Base-by-base conservation (phyloP, 2,797 vertebrate species). In the Loris lydekkerianus region DNA sequence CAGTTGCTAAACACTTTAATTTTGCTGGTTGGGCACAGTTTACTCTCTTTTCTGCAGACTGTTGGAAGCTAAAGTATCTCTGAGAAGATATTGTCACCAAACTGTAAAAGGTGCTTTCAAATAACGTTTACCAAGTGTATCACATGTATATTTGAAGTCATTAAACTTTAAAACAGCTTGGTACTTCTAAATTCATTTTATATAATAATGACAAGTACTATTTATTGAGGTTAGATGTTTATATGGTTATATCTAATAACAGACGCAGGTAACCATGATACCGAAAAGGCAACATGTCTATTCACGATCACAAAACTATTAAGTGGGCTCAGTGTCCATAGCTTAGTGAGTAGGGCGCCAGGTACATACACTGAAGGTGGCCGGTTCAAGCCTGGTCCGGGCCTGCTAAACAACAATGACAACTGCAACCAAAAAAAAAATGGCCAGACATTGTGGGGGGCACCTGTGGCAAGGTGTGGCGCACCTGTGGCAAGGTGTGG, bases 131-230 rank as follows among this genome's bases (percentile, higher is more conserved):
- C n/a, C 2, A 84, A 89, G 37, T 58, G 0, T 49, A 85, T 67
- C 34, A 49, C 21, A 40, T n/a, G 49, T 80, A 13, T 69, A 92
- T 69, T 89, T 80, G n/a, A 92, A 61, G 40, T 75, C 77, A 65
- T 72, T 46, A 67, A 80, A 60, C 17, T 85, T 89, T 85, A 53
- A 92, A 78, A 81, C n/a, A 65, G 43, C 10, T 34, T 15, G 65
- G 21, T 20, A 56, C 43, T 78, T 49, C 76, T 29, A 27, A 82
- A 91, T 70, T 83, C 61, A 63, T 34, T 85, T 73, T 8, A 88
- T 21, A 75, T 80, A 84, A 92, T 58, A 69, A 92, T 81, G n/a
- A 89, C n/a, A 80, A 69, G 17, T 89, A 67, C 37, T 84, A 63
- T 83, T 83, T 88, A 92, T 69, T 61, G n/a, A 92, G 56, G 11